Conservation (phyloP, 1,140 invertebrate species). For the Polypedilum pembai region DNA sequence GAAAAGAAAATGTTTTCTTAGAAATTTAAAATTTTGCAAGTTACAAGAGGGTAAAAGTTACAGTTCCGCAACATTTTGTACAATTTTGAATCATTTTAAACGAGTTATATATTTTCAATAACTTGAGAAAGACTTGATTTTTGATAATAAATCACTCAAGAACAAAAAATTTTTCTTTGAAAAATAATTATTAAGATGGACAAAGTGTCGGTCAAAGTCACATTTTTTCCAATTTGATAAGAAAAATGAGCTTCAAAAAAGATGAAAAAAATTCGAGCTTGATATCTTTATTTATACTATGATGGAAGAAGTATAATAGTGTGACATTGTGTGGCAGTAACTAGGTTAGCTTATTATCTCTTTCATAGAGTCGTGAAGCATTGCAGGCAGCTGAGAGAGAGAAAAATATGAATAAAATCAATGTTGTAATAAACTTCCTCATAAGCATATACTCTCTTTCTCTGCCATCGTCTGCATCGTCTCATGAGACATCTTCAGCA, state of each 20-base stretch:
- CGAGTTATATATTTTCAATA: too few relatives aligned
- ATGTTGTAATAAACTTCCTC: conserved; percentile 12
- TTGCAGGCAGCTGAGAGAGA: background rate
- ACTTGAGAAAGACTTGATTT: too few relatives aligned
- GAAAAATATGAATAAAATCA: background rate
- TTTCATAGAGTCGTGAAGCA: background rate
- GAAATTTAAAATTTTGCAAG: too few relatives aligned
- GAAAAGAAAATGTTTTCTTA: too few relatives aligned
- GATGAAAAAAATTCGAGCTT: background rate
- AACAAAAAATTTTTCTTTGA: too few relatives aligned
- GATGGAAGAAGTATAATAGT: too few relatives aligned
- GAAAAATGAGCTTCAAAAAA: background rate
- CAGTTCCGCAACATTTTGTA: too few relatives aligned
- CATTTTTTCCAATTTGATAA: background rate
- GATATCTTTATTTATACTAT: background rate
- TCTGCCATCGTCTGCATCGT: background rate
- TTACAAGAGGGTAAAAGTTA: too few relatives aligned
- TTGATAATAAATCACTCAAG: too few relatives aligned
- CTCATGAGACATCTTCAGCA: conserved; percentile 10
- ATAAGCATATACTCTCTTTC: background rate
- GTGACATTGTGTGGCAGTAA: background rate
- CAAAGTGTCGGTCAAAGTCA: too few relatives aligned
- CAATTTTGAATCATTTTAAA: too few relatives aligned
- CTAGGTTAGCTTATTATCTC: conserved; percentile 6
- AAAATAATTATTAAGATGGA: too few relatives aligned